Conservation (phyloP, 1,140 invertebrate species). For the Subanguina moxae region DNA sequence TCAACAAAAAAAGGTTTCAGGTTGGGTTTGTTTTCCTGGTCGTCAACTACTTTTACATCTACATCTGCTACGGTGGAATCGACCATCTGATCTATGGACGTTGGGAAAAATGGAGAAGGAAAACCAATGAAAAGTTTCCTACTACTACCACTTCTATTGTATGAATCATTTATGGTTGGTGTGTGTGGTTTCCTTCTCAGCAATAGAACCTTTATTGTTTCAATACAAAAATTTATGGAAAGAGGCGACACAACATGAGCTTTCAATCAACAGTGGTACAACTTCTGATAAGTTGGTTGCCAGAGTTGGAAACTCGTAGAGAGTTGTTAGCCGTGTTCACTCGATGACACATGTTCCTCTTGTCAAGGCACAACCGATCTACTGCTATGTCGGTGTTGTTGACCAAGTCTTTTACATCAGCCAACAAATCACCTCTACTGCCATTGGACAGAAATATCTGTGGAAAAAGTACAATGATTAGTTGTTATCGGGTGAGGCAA, state of each 20-base stretch:
- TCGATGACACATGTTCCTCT: constrained; percentile 31
- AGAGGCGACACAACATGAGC: too few species aligned
- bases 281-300: constrained; percentile 44
- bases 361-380: constrained; percentile 39
- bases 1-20: constrained; percentile 24
- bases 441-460: constrained; percentile 27
- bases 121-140: neutral
- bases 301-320: constrained; percentile 25
- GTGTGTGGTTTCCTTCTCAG: neutral
- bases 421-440: constrained; percentile 26
- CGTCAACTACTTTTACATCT: constrained; percentile 44
- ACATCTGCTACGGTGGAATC: constrained; percentile 39
- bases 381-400: constrained; percentile 38
- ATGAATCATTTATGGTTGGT: too few species aligned
- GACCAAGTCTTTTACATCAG: constrained; percentile 31
- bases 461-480: neutral
- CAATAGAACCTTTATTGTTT: constrained; percentile 2
- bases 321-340: constrained; percentile 14
- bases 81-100: constrained; percentile 27
- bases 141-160: neutral
- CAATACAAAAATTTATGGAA: too few species aligned
- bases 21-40: constrained; percentile 36
- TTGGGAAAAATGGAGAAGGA: constrained; percentile 19
- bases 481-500: neutral
- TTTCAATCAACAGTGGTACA: constrained; percentile 41